Evolutionary conservation across 2,888 invertebrate species (phyloP).

Genomic region (Lacanobia oleracea): DNA sequence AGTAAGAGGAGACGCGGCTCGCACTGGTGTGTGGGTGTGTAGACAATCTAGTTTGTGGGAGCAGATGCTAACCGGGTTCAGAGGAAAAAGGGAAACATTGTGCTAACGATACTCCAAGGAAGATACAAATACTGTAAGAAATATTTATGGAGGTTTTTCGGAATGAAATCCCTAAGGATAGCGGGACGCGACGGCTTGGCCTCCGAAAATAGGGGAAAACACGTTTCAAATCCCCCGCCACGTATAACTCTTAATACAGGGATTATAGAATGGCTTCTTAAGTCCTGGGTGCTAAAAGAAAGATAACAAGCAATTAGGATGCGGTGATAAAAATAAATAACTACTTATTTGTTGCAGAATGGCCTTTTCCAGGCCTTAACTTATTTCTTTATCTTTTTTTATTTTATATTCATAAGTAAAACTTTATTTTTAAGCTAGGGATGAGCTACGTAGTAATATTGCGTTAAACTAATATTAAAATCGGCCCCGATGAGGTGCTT

Average conservation of each 20-base stretch:
- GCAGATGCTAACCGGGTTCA: constrained; percentile 80
- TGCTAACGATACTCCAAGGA: constrained; percentile 89
- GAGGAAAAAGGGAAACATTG: constrained; percentile 83
- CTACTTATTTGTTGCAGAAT: constrained; percentile 66
- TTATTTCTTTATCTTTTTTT: constrained; percentile 50
- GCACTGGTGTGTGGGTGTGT: constrained; percentile 3
- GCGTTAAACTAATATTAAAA: constrained; percentile 75
- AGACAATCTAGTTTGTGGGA: constrained; percentile 66
- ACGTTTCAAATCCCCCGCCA: constrained; percentile 87
- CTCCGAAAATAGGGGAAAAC: constrained; percentile 87
- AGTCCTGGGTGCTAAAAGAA: constrained; percentile 87
- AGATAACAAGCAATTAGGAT: constrained; percentile 87
- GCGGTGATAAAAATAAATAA: constrained; percentile 75
- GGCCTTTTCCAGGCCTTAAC: constrained; percentile 57
- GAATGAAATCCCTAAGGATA: constrained; percentile 86
- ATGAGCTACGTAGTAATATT: constrained; percentile 58
- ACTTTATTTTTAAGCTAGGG: constrained; percentile 51
- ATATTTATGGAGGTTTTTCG: constrained; percentile 91
- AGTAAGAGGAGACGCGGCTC: background rate
- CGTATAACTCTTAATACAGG: constrained; percentile 89
- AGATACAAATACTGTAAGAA: constrained; percentile 90
- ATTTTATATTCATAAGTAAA: constrained; percentile 53
- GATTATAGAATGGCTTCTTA: constrained; percentile 88
- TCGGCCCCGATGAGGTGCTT: constrained; percentile 79
- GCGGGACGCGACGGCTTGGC: constrained; percentile 80